Percentiles rank a stretch among this genome's conserved stretches.
Conservation (phyloP, 2,113 vertebrate species). For the Trinectes maculatus region DNA sequence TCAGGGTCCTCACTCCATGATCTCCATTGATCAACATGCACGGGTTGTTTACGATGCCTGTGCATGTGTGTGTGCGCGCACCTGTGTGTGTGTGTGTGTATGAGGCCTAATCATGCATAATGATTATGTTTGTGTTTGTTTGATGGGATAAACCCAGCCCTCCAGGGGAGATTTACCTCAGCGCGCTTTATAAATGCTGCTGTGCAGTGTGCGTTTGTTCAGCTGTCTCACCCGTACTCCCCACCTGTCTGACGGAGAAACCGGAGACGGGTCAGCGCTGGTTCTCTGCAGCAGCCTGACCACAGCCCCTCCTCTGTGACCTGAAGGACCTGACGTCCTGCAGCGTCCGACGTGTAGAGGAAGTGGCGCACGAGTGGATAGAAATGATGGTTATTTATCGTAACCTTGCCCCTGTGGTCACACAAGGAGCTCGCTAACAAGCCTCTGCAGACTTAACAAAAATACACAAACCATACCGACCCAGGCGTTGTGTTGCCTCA, state of each 20-base stretch:
- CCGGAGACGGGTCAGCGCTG: conserved; percentile 21
- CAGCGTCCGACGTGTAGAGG: not conserved
- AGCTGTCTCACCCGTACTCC: not conserved
- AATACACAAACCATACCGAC: conserved; percentile 16
- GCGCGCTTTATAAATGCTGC: conserved; percentile 3
- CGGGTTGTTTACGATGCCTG: conserved; percentile 19
- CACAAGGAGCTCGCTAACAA: conserved; percentile 30
- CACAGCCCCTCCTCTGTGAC: not conserved
- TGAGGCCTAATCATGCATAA: conserved; percentile 16
- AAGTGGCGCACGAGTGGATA: not conserved
- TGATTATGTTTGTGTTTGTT: conserved; percentile 28
- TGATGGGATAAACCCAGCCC: conserved; percentile 19
- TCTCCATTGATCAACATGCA: conserved; percentile 38
- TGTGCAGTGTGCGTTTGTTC: too few species aligned
- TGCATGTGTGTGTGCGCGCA: conserved; percentile 19
- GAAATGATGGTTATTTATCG: conserved; percentile 20
- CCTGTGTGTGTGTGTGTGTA: not conserved
- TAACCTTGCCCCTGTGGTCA: conserved; percentile 11
- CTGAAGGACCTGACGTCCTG: not conserved
- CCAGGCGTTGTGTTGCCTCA: conserved; percentile 32
- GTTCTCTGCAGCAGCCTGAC: conserved; percentile 17
- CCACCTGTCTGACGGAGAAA: not conserved
- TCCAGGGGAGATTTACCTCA: conserved; percentile 4
- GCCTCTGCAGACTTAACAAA: conserved; percentile 28
- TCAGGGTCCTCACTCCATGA: conserved; percentile 55